Conservation (phyloP, 2,888 invertebrate genomes). For the Arctia plantaginis region DNA sequence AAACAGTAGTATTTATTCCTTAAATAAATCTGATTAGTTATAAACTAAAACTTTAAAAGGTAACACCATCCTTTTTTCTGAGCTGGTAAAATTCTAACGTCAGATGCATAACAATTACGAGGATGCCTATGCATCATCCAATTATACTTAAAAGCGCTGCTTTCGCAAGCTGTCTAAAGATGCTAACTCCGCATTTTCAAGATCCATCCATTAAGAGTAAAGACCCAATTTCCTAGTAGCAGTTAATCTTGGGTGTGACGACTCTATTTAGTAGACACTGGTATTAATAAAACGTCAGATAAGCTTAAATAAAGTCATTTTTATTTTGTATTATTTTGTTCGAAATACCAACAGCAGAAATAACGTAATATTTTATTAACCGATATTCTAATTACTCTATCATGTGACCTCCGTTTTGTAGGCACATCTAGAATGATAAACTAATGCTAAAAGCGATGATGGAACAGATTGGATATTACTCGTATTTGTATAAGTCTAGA, state of each 20-base stretch:
- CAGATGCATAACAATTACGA: constrained; percentile 17
- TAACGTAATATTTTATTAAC: too few relatives aligned
- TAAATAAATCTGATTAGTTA: neutral
- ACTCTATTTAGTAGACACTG: constrained; percentile 56
- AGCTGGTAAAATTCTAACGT: neutral
- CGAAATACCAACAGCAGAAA: too few relatives aligned
- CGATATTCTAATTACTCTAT: too few relatives aligned
- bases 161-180: constrained; percentile 45
- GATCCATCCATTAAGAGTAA: constrained; percentile 62
- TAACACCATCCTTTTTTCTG: neutral
- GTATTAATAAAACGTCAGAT: constrained; percentile 41
- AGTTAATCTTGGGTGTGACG: constrained; percentile 64
- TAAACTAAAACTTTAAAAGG: neutral
- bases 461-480: too few relatives aligned
- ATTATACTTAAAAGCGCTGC: constrained; percentile 52
- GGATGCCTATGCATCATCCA: constrained; percentile 55
- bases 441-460: too few relatives aligned
- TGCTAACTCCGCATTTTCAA: constrained; percentile 60
- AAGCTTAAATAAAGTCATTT: constrained; percentile 19
- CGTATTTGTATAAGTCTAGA: too few relatives aligned
- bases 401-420: too few relatives aligned
- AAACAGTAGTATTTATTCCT: neutral
- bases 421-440: too few relatives aligned
- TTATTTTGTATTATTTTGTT: too few relatives aligned
- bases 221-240: constrained; percentile 63